phyloP scores from a whole-genome alignment of 2,113 vertebrate species.

The Microcebus jonahi region DNA sequence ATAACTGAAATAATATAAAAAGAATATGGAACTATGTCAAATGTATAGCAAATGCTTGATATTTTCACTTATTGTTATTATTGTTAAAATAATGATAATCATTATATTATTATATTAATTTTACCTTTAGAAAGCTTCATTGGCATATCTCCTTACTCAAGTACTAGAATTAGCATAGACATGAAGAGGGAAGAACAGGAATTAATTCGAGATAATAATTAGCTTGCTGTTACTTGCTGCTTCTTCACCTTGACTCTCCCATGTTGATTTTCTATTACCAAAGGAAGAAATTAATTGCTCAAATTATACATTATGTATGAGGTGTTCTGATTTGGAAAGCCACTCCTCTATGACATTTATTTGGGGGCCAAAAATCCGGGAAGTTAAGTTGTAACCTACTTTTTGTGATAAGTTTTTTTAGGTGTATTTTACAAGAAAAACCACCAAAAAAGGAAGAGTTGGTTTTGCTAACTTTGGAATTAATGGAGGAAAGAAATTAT shows the following conservation, averaged over 20 bases:
- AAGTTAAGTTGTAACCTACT: not conserved
- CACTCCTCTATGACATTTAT: not conserved
- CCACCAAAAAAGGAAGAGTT: not conserved
- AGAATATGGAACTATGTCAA: not conserved
- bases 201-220: constrained; percentile 33
- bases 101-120: constrained; percentile 24
- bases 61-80: not conserved
- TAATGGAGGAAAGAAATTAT: not conserved
- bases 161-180: not conserved
- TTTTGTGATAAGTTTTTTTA: not conserved
- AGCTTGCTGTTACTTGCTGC: not conserved
- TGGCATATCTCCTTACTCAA: not conserved
- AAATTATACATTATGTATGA: not conserved
- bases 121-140: not conserved
- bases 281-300: constrained; percentile 31
- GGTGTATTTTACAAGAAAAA: not conserved
- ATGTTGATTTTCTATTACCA: not conserved
- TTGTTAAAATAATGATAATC: not conserved
- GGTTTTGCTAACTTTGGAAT: not conserved
- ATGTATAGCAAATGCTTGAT: not conserved
- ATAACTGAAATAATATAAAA: not conserved
- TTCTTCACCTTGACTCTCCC: not conserved
- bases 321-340: not conserved
- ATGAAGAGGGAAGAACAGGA: not conserved
- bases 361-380: not conserved